phyloP scores from a whole-genome alignment of 2,888 invertebrate genomes.

The Buathra laborator region DNA sequence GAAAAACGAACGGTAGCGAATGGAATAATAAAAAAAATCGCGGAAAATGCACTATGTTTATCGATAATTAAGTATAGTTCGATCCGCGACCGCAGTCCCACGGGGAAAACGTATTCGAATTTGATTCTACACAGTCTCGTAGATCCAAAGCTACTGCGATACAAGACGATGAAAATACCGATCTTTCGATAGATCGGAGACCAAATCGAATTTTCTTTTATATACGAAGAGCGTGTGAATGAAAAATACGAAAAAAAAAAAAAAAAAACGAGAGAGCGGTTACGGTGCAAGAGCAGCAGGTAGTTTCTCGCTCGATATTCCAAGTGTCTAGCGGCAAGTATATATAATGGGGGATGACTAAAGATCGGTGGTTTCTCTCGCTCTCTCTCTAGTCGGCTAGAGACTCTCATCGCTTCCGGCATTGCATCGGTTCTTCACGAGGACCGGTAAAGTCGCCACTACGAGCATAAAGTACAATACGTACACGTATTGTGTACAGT shows the following conservation, averaged over 20 bases:
- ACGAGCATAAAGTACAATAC: slow-evolving; percentile 1
- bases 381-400: slow-evolving; percentile 3
- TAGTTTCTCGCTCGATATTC: slow-evolving; percentile 27
- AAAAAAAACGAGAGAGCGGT: not conserved
- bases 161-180: slow-evolving; percentile 6
- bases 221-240: slow-evolving; percentile 34
- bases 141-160: slow-evolving; percentile 23
- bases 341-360: slow-evolving; percentile 65
- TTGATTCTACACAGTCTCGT: not conserved
- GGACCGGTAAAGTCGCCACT: slow-evolving; percentile 8
- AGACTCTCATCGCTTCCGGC: slow-evolving; percentile 54
- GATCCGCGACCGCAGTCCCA: not conserved
- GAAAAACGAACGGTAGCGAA: slow-evolving; percentile 19
- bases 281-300: not conserved
- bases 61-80: not conserved
- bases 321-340: slow-evolving; percentile 48
- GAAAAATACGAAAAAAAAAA: not conserved
- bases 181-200: slow-evolving; percentile 24
- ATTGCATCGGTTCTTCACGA: slow-evolving; percentile 33
- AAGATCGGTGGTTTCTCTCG: slow-evolving; percentile 42
- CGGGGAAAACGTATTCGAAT: not conserved
- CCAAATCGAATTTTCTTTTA: slow-evolving; percentile 30
- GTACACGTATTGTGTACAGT: not conserved
- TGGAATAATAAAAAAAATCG: slow-evolving; percentile 1
- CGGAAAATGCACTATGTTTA: not conserved